Conservation (phyloP, 2,113 vertebrate species). For the Calidris pugnax region DNA sequence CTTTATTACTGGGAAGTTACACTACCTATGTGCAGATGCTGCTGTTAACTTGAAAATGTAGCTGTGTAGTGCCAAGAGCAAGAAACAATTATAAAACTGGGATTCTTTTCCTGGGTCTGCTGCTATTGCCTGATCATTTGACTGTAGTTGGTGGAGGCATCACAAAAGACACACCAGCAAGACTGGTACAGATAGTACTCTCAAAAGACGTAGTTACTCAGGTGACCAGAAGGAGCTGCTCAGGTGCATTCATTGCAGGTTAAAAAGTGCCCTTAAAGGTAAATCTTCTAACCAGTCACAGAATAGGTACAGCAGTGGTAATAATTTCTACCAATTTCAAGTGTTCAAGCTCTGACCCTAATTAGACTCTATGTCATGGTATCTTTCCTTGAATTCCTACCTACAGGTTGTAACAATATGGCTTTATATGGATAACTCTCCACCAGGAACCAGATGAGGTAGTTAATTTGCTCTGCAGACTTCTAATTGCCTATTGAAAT, state of each 20-base stretch:
- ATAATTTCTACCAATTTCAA: neutral
- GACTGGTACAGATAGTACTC: neutral
- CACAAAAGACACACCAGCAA: neutral
- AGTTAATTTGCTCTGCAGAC: neutral
- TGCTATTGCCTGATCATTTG: neutral
- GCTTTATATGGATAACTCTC: neutral
- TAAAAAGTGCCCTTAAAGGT: neutral
- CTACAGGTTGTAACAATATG: neutral
- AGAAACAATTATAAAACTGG: neutral
- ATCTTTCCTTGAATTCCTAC: neutral
- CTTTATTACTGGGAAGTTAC: conserved; percentile 2
- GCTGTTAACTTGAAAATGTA: neutral
- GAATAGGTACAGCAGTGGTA: neutral
- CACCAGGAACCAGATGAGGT: neutral
- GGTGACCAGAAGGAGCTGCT: neutral
- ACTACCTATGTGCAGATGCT: neutral
- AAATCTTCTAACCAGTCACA: neutral
- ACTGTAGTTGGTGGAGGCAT: neutral
- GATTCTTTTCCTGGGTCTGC: neutral
- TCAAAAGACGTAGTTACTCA: neutral
- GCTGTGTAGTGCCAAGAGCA: neutral
- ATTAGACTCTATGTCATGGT: neutral
- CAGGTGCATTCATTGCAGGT: neutral
- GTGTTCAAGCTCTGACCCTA: neutral
- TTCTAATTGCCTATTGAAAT: neutral